Conservation (phyloP, 2,888 invertebrate species). For the Himalopsyche kuldschensis region DNA sequence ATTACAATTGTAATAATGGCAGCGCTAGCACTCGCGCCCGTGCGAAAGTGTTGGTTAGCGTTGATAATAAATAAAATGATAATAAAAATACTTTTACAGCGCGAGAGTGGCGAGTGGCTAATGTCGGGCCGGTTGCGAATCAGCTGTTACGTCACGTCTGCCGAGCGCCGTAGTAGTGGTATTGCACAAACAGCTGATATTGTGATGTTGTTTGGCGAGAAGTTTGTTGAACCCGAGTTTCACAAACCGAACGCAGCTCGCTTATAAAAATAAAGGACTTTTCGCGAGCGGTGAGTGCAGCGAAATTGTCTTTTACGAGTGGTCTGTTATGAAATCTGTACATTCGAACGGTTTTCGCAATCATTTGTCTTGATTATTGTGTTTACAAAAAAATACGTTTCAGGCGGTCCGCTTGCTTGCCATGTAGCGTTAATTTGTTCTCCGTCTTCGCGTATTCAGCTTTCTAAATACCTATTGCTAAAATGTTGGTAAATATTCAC, state of each 20-base stretch:
- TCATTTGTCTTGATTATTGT: no score
- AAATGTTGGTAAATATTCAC: no score
- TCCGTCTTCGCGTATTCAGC: no score
- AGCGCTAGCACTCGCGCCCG: neutral
- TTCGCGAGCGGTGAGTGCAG: neutral
- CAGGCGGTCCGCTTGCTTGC: no score
- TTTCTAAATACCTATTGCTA: no score
- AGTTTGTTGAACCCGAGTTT: neutral
- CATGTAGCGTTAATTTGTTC: no score
- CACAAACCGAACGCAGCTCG: neutral
- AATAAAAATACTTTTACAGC: neutral
- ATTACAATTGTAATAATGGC: neutral
- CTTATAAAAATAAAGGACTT: neutral
- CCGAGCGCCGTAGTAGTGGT: neutral
- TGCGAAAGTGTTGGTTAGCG: neutral
- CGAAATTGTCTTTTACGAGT: neutral
- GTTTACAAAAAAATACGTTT: no score
- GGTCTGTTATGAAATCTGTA: no score
- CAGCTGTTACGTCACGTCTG: slow-evolving; percentile 1
- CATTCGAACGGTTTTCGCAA: no score
- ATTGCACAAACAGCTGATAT: neutral
- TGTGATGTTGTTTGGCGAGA: neutral
- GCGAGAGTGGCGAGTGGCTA: neutral
- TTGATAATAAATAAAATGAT: neutral
- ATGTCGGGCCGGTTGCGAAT: neutral